Evolutionary conservation across 2,888 invertebrate genomes (phyloP), one percentile per base, ranked within the genome.

Genomic region (Macropis europaea): DNA sequence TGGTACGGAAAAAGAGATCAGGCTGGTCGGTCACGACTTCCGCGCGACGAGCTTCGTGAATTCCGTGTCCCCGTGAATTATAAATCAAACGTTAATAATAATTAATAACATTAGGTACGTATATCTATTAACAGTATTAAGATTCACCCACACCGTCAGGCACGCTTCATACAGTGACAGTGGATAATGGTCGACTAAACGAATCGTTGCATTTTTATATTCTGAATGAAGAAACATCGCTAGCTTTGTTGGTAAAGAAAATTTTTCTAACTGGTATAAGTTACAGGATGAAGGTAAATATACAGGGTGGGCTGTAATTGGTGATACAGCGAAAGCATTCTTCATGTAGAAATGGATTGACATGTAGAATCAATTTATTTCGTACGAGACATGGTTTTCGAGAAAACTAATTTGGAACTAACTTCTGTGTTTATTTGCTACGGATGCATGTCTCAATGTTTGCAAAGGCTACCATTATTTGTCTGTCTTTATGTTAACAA

Each of bases 91-190:
- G 61, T 81, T 84, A 74, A 80, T 76, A 79, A 66, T 69, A 78
- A 77, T 80, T 82, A 79, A 85, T 84, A 87, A 86, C 84, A 80
- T 86, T 83, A 84, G 82, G 83, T 87, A 87, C 84, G 83, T 85
- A 84, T 85, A 86, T 85, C 82, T 86, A 83, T 84, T 84, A 86
- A 86, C 85, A 86, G 68, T 83, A 82, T 76, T 82, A 81, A 83
- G 76, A 79, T 82, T 79, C 84, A 81, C 81, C 77, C 82, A 82
- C 79, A 83, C 81, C 76, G 61, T 69, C 77, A 82, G 76, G 73
- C 77, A 80, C 76, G 76, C 72, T 81, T 76, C 80, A 73, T 80
- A 77, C 79, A 75, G 40, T 59, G 69, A 56, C 66, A 57, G 57
- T 63, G 57, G 69, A 71, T 66, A 60, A 66, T 57, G 30, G 22